A percentile compares a stretch with the other conserved stretches of the same genome.
Evolutionary conservation across 2,797 vertebrate species (phyloP).

Genomic region (Tarsius wallacei): DNA sequence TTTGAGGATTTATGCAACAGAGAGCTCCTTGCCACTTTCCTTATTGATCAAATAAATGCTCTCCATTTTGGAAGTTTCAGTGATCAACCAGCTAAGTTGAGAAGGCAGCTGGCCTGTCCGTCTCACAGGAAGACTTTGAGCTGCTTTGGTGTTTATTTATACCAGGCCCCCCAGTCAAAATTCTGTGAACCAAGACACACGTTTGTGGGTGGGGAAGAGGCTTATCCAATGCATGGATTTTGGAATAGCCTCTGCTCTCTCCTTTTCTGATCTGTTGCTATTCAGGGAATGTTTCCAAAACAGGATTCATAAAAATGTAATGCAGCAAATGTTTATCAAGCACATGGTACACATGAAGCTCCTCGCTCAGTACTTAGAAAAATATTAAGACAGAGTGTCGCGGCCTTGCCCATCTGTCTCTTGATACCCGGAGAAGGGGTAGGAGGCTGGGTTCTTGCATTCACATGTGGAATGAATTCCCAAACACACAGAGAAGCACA

Average conservation of each 20-base stretch:
- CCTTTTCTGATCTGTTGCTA: neutral
- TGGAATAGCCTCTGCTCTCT: neutral
- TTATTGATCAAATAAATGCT: neutral
- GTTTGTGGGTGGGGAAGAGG: neutral
- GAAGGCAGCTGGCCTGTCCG: neutral
- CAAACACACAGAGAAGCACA: no score
- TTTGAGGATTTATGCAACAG: neutral
- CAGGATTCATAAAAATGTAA: neutral
- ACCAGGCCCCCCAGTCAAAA: neutral
- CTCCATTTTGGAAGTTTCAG: neutral
- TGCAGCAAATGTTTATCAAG: neutral
- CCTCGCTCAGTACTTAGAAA: neutral
- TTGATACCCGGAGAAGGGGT: no score
- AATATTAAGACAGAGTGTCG: neutral
- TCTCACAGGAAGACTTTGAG: neutral
- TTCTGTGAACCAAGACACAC: neutral
- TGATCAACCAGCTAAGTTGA: neutral
- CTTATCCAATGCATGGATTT: accelerated
- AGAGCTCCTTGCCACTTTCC: neutral
- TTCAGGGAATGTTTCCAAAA: neutral
- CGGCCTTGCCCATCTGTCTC: no score
- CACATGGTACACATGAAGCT: no score
- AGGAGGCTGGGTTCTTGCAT: no score
- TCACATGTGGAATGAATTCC: no score
- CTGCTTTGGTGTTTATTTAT: neutral